phyloP scores from a whole-genome alignment of 2,888 invertebrate species.

The Macrophya annulata region DNA sequence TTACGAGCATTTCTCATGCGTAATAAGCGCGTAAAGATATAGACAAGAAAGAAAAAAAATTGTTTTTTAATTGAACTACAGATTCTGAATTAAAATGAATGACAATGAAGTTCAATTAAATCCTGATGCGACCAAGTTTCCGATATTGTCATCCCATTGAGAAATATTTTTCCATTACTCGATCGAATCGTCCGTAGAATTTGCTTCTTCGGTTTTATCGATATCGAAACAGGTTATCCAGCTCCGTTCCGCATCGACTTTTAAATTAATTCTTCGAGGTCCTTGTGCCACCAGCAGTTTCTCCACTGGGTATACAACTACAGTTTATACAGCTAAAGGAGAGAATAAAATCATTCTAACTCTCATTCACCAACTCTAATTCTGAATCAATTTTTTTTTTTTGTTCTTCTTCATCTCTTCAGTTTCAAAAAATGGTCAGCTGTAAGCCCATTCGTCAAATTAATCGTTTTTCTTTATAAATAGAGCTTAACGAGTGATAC shows the following conservation, averaged over 20 bases:
- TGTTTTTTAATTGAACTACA: background rate
- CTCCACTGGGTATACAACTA: background rate
- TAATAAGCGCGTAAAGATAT: background rate
- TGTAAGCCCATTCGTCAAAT: background rate
- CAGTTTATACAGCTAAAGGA: background rate
- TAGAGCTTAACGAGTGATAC: background rate
- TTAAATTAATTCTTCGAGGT: conserved; percentile 60
- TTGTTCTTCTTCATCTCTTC: background rate
- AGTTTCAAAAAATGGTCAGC: background rate
- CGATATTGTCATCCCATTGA: conserved; percentile 55
- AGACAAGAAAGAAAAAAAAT: background rate
- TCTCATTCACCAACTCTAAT: conserved; percentile 20
- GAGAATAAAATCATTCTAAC: conserved; percentile 28
- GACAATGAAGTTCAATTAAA: background rate
- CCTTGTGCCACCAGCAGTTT: background rate
- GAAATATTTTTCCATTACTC: conserved; percentile 52
- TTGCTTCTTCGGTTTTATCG: conserved; percentile 54
- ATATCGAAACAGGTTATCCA: conserved; percentile 67
- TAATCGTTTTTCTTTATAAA: background rate
- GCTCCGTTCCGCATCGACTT: conserved; percentile 62
- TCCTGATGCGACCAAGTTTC: background rate
- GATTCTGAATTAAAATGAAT: background rate
- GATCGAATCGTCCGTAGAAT: conserved; percentile 35
- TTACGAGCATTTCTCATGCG: background rate
- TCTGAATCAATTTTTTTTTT: background rate